Evolutionary conservation across 2,113 vertebrate species (phyloP), one percentile per base, ranked within the genome.

Genomic region (Actinemys pallida): DNA sequence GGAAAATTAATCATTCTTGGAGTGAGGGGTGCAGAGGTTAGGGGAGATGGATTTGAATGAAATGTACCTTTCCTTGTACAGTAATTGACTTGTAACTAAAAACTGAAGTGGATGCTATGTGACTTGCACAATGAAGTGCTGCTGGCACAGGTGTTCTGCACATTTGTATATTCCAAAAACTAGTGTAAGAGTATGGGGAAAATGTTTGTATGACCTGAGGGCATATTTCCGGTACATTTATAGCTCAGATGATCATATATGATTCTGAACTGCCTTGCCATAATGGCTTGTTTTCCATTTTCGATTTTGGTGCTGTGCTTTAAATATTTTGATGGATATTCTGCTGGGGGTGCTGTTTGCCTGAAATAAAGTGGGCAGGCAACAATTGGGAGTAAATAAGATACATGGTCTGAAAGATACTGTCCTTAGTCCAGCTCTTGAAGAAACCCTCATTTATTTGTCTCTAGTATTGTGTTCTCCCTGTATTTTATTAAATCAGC

Each of bases 361-460:
- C 97, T 94, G 97, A 94, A 97, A 95, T 97, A 75, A 96, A 98
- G 94, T 96, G 91, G 96, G 93, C 12, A 56, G 94, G 95, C 95
- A 95, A 92, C 72, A 94, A 90, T 8, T 96, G 83, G 90, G 90
- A 88, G 82, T 90, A 95, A 98, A 96, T 92, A 96, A 90, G 92
- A 94, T 88, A 84, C 3, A 10, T 93, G 84, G 85, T 89, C 88
- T 96, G 93, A 92, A 87, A n/a, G 45, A 94, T 87, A 90, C 85
- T 96, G 65, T 96, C 90, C 95, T 93, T 95, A 95, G 95, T 96
- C 69, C 56, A 78, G 25, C 86, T 92, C 87, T 42, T 88, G 54
- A 78, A 85, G 91, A n/a, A 81, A 89, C 90, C 65, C 49, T 27
- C 49, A 1, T 0, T 1, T 88, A 87, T 88, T 93, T 92, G 69